Conservation (phyloP, 1,140 invertebrate genomes). For the Drosophila serrata region DNA sequence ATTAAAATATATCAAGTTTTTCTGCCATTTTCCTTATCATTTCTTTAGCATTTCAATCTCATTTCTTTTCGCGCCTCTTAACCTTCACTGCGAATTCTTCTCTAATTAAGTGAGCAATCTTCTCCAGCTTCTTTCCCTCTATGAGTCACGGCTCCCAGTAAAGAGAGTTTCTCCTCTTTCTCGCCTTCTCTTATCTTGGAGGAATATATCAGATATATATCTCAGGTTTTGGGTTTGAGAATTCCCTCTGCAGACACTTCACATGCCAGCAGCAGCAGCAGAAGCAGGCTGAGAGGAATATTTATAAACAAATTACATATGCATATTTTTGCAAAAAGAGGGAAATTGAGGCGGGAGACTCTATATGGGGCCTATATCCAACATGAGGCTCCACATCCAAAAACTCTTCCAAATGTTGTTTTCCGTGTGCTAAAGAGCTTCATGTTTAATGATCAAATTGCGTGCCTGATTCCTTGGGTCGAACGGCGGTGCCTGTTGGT, state of each 20-base stretch:
- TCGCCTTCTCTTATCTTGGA: slow-evolving; percentile 10
- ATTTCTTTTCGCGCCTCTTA: neutral
- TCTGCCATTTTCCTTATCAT: slow-evolving; percentile 5
- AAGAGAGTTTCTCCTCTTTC: slow-evolving; percentile 19
- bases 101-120: slow-evolving; percentile 47
- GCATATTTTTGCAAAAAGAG: slow-evolving; percentile 58
- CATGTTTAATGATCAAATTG: slow-evolving; percentile 83
- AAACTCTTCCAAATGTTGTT: slow-evolving; percentile 39
- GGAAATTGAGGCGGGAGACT: slow-evolving; percentile 8
- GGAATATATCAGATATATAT: slow-evolving; percentile 28
- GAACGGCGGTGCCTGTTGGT: slow-evolving; percentile 49
- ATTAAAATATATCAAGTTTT: neutral
- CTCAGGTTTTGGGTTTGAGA: slow-evolving; percentile 39
- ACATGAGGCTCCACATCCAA: slow-evolving; percentile 24
- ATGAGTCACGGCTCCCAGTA: slow-evolving; percentile 30
- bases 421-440: slow-evolving; percentile 81
- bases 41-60: slow-evolving; percentile 8
- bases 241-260: slow-evolving; percentile 38
- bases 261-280: slow-evolving; percentile 21
- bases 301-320: slow-evolving; percentile 80
- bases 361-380: slow-evolving; percentile 49
- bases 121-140: slow-evolving; percentile 26
- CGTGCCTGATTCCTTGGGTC: slow-evolving; percentile 70
- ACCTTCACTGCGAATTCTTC: slow-evolving; percentile 39
- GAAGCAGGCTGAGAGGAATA: slow-evolving; percentile 40